Base-by-base conservation (phyloP, 2,888 invertebrate species). In the Bimastos eiseni region DNA sequence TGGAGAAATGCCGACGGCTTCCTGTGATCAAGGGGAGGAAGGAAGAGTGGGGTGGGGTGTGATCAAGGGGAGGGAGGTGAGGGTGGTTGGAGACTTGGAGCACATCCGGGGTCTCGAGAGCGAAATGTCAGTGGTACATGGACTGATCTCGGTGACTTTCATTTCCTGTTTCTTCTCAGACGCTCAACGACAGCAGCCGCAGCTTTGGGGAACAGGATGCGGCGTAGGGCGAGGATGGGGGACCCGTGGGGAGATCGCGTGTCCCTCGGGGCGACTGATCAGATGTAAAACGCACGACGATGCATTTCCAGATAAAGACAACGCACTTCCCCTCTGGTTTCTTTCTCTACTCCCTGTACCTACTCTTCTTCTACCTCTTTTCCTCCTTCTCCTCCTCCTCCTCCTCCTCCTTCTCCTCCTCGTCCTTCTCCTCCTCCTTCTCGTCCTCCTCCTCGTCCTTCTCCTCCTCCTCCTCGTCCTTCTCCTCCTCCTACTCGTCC, bases 101-200 rank as follows among this genome's bases (percentile, higher is more conserved):
- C 70, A 70, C n/a, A 70, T 70, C 70, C 70, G 70, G n/a, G 70
- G 70, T 70, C 70, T 70, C 11, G 70, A 70, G 70, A 36, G 37
- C 86, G 86, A 37, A 86, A 37, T 86, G 86, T 37, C 86, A 86
- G 86, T 17, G 36, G 70, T 70, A 86, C 86, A 37, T 34, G 86
- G 37, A 34, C 36, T 37, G 86, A 86, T 86, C 86, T 86, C 86
- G 86, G 36, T 36, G 86, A 86, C 86, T 86, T 86, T 86, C 86
- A 86, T 86, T 86, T 86, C 86, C 37, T 34, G 86, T 86, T 86
- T 86, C 86, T 37, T 34, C 36, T 34, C 86, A 86, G 36, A 24
- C 36, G 36, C 34, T 36, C 86, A 21, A 17, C 86, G 36, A 36
- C 34, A 70, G 70, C 70, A 55, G 55, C 55, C 24, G 55, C 30